Evolutionary conservation across 2,888 invertebrate species (phyloP), one percentile per base, ranked within the genome.

Genomic region (Drosophila cognata): DNA sequence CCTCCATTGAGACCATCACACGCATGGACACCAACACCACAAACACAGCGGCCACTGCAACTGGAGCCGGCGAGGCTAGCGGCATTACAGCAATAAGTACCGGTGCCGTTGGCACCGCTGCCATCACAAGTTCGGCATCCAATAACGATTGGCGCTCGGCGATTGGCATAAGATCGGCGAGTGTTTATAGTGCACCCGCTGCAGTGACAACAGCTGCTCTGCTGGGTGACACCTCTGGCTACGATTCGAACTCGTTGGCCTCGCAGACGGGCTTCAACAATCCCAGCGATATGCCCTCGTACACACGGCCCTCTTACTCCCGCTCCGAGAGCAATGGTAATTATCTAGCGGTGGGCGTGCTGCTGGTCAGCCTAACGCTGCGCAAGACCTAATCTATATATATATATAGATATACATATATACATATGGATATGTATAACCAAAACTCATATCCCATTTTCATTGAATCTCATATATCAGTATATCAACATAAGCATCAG

Each of bases 251-350:
- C 72, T 91, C 86, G 29, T 70, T 91, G 55, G 91, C 89, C 64
- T 92, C 92, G 28, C 92, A 92, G 77, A 77, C 69, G 29, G 92
- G 84, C 31, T 89, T 87, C 64, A 92, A 86, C 68, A 91, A 92
- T 68, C 74, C 89, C 65, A 86, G 85, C 56, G 92, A 92, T 41
- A 76, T 92, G 81, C 88, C 92, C 62, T 90, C 92, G 48, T 92
- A 92, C 56, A 92, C 92, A 36, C 87, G 92, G 53, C 92, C 92
- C 76, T 91, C 91, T 58, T 92, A 92, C 79, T 90, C 92, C 61
- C 92, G 92, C 61, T 92, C 92, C 88, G 92, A 92, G 89, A 92
- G 91, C 92, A 92, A 92, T 84, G 92, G 92, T 92, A 92, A 92
- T 92, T 92, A 92, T 92, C 85, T 92, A 74, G 92, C 92, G 50